phyloP scores from a whole-genome alignment of 1,140 invertebrate genomes.

The Hetaerina americana region DNA sequence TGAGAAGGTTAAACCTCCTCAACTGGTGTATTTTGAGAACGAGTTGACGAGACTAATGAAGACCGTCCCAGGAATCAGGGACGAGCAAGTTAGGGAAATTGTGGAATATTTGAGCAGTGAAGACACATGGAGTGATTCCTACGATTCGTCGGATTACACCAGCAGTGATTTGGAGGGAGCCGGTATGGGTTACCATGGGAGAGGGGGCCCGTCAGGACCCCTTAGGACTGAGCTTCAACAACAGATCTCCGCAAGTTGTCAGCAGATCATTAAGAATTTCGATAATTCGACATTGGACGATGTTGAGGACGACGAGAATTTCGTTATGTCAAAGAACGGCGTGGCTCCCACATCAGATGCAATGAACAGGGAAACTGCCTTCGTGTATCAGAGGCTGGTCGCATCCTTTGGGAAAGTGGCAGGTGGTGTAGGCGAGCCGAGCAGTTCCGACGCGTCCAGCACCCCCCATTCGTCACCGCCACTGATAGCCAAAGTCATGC shows the following conservation, averaged over 20 bases:
- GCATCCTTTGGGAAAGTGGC: conserved; percentile 65
- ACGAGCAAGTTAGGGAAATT: conserved; percentile 79
- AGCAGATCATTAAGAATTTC: conserved; percentile 78
- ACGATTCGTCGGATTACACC: conserved; percentile 80
- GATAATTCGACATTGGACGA: conserved; percentile 38
- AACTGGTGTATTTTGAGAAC: conserved; percentile 74
- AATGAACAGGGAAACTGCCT: conserved; percentile 56
- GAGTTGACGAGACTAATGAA: conserved; percentile 83
- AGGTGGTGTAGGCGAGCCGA: conserved; percentile 27
- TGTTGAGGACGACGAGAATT: conserved; percentile 14
- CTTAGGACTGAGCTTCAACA: conserved; percentile 59
- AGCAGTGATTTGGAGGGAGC: conserved; percentile 73
- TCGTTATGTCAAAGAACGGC: conserved; percentile 4
- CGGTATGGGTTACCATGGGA: conserved; percentile 24
- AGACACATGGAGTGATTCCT: conserved; percentile 85
- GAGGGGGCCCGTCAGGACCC: conserved; percentile 26
- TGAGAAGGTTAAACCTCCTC: conserved; percentile 55
- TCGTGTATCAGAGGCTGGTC: conserved; percentile 71
- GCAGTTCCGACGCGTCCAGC: conserved; percentile 28
- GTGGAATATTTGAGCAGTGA: conserved; percentile 56
- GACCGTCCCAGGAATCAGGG: conserved; percentile 75
- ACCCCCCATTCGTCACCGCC: conserved; percentile 63
- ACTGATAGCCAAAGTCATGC: conserved; percentile 81
- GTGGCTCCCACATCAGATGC: conserved; percentile 6
- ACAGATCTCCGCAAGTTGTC: conserved; percentile 74